Conservation (phyloP, 2,888 invertebrate species). For the Agrotis puta region DNA sequence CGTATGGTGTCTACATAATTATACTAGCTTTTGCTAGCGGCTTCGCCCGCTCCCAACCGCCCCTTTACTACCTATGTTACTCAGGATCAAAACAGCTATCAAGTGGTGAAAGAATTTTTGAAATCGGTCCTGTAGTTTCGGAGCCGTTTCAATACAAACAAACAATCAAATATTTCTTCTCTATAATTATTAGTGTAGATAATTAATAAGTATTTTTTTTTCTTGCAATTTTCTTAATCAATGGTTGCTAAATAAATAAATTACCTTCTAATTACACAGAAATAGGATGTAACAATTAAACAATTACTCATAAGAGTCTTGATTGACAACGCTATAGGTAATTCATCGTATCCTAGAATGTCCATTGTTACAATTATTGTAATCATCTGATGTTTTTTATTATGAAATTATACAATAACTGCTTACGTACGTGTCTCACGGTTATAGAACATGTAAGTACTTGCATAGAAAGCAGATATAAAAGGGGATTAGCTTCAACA, state of each 20-base stretch:
- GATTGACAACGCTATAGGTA: conserved; percentile 44
- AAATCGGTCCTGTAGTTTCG: no score
- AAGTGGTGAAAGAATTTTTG: no score
- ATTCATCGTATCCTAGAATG: conserved; percentile 50
- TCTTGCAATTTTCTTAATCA: conserved; percentile 21
- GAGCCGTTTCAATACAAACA: no score
- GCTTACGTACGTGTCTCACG: conserved; percentile 42
- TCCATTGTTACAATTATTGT: conserved; percentile 40
- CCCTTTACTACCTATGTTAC: no score
- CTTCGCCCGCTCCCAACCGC: no score
- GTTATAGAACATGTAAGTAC: conserved; percentile 6
- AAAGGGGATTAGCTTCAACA: conserved; percentile 13
- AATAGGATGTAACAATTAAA: conserved; percentile 42
- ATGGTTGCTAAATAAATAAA: conserved; percentile 4
- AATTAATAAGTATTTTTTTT: conserved; percentile 1
- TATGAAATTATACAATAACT: conserved; percentile 32
- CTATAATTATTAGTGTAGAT: no score
- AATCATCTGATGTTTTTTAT: conserved; percentile 37
- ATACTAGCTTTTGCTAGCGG: no score
- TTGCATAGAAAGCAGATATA: conserved; percentile 46
- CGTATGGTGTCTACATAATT: no score
- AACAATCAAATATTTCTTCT: no score
- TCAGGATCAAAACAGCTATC: no score
- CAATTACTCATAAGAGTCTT: conserved; percentile 34
- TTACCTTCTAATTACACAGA: neutral